phyloP scores from a whole-genome alignment of 2,888 invertebrate species.

The Metellina segmentata region DNA sequence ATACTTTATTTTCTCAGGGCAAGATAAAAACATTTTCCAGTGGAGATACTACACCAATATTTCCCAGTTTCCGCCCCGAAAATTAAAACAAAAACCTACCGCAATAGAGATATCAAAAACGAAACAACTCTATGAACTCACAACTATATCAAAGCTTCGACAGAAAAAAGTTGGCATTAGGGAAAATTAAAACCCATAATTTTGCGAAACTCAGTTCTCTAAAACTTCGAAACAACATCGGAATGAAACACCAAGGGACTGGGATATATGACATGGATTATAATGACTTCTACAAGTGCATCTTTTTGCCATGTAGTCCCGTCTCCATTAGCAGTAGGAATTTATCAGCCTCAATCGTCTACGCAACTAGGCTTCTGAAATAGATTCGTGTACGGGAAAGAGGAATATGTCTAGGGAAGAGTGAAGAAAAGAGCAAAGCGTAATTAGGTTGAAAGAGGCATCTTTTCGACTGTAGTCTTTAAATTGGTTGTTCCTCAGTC shows the following conservation, averaged over 20 bases:
- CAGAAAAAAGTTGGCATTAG: no score
- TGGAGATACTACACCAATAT: no score
- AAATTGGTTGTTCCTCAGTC: constrained; percentile 18
- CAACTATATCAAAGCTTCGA: no score
- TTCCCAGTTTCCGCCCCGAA: no score
- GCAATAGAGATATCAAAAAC: no score
- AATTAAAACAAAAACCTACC: no score
- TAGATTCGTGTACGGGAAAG: not conserved
- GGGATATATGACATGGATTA: not conserved
- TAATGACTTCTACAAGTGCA: constrained; percentile 17
- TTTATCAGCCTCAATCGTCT: constrained; percentile 3
- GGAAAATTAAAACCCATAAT: no score
- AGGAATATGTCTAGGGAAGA: not conserved
- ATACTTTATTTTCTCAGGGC: no score
- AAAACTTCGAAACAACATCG: not conserved
- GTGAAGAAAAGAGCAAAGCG: not conserved
- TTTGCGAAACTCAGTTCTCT: no score
- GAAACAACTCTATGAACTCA: no score
- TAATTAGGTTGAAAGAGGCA: constrained; percentile 39
- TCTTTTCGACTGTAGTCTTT: constrained; percentile 31
- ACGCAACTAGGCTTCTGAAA: not conserved
- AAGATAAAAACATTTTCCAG: no score
- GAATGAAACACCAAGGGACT: not conserved
- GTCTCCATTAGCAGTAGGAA: not conserved
- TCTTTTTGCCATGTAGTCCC: not conserved